Base-by-base conservation (phyloP, 2,888 invertebrate species). In the Tachina grossa region DNA sequence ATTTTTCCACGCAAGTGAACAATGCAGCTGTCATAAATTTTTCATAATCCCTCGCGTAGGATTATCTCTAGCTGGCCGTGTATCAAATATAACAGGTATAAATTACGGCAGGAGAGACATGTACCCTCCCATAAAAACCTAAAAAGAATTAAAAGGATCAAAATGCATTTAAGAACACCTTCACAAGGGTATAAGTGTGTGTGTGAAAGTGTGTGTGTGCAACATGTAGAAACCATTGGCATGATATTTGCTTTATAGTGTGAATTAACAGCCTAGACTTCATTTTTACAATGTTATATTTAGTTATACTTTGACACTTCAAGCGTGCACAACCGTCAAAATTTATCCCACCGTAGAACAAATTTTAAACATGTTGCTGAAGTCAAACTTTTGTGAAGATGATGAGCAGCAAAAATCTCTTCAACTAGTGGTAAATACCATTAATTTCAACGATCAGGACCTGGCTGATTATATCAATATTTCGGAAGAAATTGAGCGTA, bases 401-500 rank as follows among this genome's bases (percentile, higher is more conserved):
- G 3, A 13, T 41, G 39, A 39, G 11, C n/a, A 49, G 39, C 72
- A 45, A 79, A 9, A 80, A 79, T 65, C 39, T 2, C 47, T 68
- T 0, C 53, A 78, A 43, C 66, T 91, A 3, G 61, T 90, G 6
- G 85, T 91, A 4, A 89, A 92, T 69, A 92, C 90, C 16, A 89
- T 88, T 3, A 84, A 88, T 45, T 89, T 92, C 76, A 90, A 90
- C n/a, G 89, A 89, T 16, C 88, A 88, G 22, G 91, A 91, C 87
- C 83, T 92, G 1, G 87, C 82, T 16, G 88, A 90, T 16, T 89
- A 89, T 45, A 79, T 92, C 3, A 88, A 89, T 31, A 80, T 90
- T 79, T 90, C 90, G 19, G 89, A 90, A 6, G 89, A 90, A 75
- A 91, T 92, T 55, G 89, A 90, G 66, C 88, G 88, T 22, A 84